Evolutionary conservation across 2,113 vertebrate genomes (phyloP).

Genomic region (Antechinus stuartii): DNA sequence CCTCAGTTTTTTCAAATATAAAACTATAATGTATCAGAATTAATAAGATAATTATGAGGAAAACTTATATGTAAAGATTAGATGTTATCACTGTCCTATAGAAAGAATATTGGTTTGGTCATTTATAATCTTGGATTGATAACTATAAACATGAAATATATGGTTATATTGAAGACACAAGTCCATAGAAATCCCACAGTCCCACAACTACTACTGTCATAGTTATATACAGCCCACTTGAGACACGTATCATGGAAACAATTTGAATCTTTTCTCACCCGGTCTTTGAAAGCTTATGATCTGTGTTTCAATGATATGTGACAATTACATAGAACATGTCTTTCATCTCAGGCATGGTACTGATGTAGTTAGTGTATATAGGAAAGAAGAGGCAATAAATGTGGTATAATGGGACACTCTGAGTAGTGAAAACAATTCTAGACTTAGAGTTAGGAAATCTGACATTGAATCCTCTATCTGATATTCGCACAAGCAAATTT

Average conservation of each 20-base stretch:
- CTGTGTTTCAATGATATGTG: neutral
- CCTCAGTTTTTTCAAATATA: neutral
- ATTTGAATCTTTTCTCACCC: constrained; percentile 36
- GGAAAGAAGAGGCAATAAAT: neutral
- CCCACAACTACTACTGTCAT: neutral
- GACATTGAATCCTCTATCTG: neutral
- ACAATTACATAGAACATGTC: too few relatives aligned
- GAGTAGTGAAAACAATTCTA: neutral
- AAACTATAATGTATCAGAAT: constrained; percentile 6
- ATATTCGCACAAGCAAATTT: neutral
- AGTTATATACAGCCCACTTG: neutral
- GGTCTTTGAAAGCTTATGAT: constrained; percentile 42
- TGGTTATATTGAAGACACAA: constrained; percentile 23
- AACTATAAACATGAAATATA: neutral
- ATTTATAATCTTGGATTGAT: constrained; percentile 13
- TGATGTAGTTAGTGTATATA: neutral
- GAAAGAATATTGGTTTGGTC: neutral
- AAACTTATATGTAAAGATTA: constrained; percentile 22
- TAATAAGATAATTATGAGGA: constrained; percentile 24
- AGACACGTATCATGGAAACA: constrained; percentile 9
- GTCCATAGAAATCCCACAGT: constrained; percentile 24
- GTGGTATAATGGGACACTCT: neutral
- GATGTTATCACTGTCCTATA: neutral
- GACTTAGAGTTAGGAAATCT: neutral
- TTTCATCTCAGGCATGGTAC: neutral